Evolutionary conservation across 2,113 vertebrate species (phyloP).

Genomic region (Drymodes brunneopygia): DNA sequence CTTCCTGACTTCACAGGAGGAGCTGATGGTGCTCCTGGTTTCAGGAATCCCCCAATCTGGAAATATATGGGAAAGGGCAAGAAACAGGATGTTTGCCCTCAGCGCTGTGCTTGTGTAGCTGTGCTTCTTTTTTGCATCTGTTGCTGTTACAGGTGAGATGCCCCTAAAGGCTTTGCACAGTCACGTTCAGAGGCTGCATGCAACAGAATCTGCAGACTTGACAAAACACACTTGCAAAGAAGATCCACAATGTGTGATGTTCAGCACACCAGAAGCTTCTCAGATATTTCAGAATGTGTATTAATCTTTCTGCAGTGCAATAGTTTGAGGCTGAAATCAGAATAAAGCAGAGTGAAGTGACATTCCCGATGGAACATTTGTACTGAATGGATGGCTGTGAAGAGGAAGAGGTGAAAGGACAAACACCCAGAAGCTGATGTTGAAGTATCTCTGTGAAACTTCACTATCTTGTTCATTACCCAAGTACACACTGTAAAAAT

Average conservation of each 20-base stretch:
- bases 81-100: background rate
- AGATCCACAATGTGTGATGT: background rate
- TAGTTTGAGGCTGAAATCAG: background rate
- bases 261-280: background rate
- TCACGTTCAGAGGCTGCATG: fast-evolving
- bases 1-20: background rate
- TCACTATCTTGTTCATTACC: background rate
- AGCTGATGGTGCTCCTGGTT: background rate
- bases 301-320: background rate
- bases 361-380: background rate
- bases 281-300: background rate
- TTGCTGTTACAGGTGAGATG: background rate
- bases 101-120: background rate
- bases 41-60: background rate
- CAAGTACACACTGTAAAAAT: background rate
- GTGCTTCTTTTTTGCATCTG: background rate
- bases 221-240: background rate
- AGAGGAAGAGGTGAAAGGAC: background rate
- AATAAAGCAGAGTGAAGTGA: background rate
- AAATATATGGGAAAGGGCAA: background rate
- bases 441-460: background rate
- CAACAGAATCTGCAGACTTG: background rate
- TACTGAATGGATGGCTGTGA: background rate
- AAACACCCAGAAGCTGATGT: background rate
- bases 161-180: background rate